Percentiles rank a stretch among this genome's conserved stretches.
phyloP scores from a whole-genome alignment of 2,888 invertebrate genomes.

The Meteorus cinctellus region DNA sequence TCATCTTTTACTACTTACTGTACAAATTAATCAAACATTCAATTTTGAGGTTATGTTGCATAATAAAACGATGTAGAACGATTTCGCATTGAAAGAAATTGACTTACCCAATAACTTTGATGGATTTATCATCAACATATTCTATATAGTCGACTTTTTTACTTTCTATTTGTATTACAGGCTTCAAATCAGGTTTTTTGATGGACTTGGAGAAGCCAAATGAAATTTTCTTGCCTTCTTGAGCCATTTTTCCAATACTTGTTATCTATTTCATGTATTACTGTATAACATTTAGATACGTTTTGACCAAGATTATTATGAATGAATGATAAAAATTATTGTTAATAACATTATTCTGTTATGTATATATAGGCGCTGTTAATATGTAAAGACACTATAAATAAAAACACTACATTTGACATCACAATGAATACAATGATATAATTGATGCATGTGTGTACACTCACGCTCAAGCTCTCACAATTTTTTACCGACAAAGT shows the following conservation, averaged over 20 bases:
- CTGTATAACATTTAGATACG: too few species aligned
- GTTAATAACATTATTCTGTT: too few species aligned
- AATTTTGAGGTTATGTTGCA: slow-evolving; percentile 39
- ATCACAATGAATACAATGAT: too few species aligned
- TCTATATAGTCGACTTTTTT: slow-evolving; percentile 83
- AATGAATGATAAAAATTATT: too few species aligned
- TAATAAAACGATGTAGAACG: not conserved
- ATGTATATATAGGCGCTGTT: too few species aligned
- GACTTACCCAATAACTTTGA: slow-evolving; percentile 84
- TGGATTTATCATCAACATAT: slow-evolving; percentile 84
- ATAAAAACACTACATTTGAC: too few species aligned
- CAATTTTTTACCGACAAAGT: too few species aligned
- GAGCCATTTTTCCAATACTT: slow-evolving; percentile 57
- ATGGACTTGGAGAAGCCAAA: slow-evolving; percentile 85
- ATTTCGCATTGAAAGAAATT: slow-evolving; percentile 29
- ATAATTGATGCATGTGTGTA: too few species aligned
- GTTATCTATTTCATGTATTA: not conserved
- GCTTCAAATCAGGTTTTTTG: slow-evolving; percentile 75
- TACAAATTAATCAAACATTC: not conserved
- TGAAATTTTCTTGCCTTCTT: slow-evolving; percentile 83
- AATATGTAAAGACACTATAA: too few species aligned
- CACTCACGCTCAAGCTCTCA: too few species aligned
- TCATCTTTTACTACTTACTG: not conserved
- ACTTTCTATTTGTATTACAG: slow-evolving; percentile 67
- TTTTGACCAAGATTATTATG: too few species aligned